Base-by-base conservation (phyloP, 2,888 invertebrate genomes). In the Drosophila crucigera region DNA sequence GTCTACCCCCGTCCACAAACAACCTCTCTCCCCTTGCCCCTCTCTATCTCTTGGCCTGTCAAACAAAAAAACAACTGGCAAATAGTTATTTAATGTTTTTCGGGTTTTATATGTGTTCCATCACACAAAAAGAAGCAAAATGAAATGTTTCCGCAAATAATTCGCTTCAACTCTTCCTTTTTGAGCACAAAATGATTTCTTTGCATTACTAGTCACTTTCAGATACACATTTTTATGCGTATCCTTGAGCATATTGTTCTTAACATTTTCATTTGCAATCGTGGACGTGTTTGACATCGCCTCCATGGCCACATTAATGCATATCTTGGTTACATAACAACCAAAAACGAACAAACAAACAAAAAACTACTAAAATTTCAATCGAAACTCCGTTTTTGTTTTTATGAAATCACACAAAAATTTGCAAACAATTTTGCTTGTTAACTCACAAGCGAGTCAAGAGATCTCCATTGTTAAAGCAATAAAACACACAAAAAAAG, bases 31-130 rank as follows among this genome's bases (percentile, higher is more conserved):
- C 50, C 6, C 10, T 7, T 4, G 30, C 33, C 35, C 61, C 49
- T 30, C 33, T 50, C 28, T 52, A 22, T 4, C 56, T 61, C 16
- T 31, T 7, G 28, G 33, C 41, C 49, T 33, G 37, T 37, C 55
- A 19, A 39, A 28, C 37, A 19, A n/a, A 56, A 56, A 56, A 22
- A 55, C 63, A 68, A 69, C 63, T 80, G 75, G 75, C 81, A 89
- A 84, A 89, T 84, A 84, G 89, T 84, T 84, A 86, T 84, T 84
- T 89, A 84, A 84, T 84, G 84, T 47, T 64, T 72, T 66, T 72
- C 47, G 50, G 54, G 37, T 65, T 77, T 71, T 61, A 37, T 54
- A 2, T 31, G 31, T 31, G n/a, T 56, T 55, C 61, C 59, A 71
- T 61, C 50, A 49, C 56, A 50, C 22, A 10, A 50, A 65, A 47